These are phyloP conservation scores for Atlantisia rogersi DNA, from an alignment of 2,113 vertebrate species.

Conservation along the genomic window DNA sequence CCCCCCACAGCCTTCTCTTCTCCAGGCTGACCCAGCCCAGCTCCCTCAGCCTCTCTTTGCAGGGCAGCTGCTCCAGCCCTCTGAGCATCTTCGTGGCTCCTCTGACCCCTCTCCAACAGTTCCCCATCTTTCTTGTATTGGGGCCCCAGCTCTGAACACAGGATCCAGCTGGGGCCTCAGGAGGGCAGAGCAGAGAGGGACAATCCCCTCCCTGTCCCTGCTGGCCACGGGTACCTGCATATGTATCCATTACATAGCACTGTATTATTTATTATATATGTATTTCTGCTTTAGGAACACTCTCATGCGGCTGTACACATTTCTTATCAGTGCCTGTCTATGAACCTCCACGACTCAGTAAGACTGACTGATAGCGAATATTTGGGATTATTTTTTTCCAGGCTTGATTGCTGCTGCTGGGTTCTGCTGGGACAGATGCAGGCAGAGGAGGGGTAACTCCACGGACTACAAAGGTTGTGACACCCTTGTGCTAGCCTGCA, in stretches of 20 bases:
- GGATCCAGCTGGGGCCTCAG: no score
- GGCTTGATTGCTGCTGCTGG: accelerated
- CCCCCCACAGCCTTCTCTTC: no score
- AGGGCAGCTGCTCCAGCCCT: no score
- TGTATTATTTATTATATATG: accelerated
- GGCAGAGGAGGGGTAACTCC: neutral
- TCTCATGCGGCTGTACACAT: neutral
- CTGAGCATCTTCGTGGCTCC: no score
- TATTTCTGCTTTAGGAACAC: neutral
- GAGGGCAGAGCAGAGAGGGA: no score
- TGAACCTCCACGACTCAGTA: neutral
- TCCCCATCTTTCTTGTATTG: no score
- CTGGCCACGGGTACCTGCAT: neutral
- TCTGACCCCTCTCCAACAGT: no score
- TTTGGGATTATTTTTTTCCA: no score
- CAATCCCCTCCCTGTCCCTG: no score
- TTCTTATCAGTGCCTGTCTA: neutral
- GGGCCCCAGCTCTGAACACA: no score
- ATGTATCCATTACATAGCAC: accelerated
- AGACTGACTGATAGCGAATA: neutral
- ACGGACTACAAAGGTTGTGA: accelerated
- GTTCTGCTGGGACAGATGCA: neutral
- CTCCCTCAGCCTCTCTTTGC: no score
- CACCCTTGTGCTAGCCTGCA: neutral
- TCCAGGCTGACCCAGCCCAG: no score